Base-by-base conservation (phyloP, 1,140 invertebrate species). In the Atta cephalotes region DNA sequence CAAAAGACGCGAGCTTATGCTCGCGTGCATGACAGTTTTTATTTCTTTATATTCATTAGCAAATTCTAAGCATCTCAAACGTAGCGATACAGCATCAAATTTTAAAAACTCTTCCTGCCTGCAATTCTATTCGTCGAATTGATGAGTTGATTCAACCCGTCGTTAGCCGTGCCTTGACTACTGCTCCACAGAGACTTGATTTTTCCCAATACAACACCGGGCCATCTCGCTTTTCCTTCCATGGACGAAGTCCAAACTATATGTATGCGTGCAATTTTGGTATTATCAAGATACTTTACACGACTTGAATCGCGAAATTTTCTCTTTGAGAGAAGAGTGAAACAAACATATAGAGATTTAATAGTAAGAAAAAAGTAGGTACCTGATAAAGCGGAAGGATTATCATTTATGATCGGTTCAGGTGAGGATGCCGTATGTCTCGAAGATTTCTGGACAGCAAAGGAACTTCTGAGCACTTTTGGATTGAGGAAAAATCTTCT, bases 121-220 rank as follows among this genome's bases (percentile, higher is more conserved):
- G 91, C 87, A 25, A 93, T 77, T 94, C 94, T 94, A 82, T 86
- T 91, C 49, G 93, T 90, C 65, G 94, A 91, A 53, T 93, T 94
- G 88, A 96, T 96, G 85, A 98, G 96, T 95, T 98, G 97, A 96
- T 98, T 98, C 90, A 98, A 96, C 90, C 97, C 97, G 82, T 96
- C 94, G 93, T 96, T 96, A 58, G 97, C 95, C 71, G 96, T 96
- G 66, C 96, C 97, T 28, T 97, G 96, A 88, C 97, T 97, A 88
- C 96, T 96, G 88, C 96, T 97, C 97, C 98, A 98, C 78, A 98
- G 95, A 14, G 97, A 98, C 92, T 97, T 97, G 93, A 98, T 98
- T 96, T 98, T 98, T 92, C 97, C 97, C 91, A 98, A 96, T 79
- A 98, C 97, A 87, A 97, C 94, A 71, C 97, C 97, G 35, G 97